Evolutionary conservation across 2,797 vertebrate genomes (phyloP).

Genomic region (Furcifer pardalis): DNA sequence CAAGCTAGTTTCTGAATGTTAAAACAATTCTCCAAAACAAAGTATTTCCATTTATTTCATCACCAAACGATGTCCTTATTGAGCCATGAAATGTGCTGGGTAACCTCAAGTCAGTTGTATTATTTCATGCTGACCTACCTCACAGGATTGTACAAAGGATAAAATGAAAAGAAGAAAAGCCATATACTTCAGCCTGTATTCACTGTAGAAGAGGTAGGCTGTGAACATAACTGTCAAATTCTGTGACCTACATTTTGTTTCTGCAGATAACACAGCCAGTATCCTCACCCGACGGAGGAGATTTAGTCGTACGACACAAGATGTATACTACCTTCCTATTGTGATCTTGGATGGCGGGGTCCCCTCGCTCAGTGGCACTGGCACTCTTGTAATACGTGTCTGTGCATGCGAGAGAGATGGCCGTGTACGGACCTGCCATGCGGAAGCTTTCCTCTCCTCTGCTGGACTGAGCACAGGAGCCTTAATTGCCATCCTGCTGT

Average conservation of each 20-base stretch:
- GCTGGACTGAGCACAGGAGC: conserved; percentile 97
- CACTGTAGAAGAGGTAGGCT: too few species aligned
- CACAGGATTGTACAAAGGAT: not conserved
- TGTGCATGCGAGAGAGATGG: conserved; percentile 92
- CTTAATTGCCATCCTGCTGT: conserved; percentile 95
- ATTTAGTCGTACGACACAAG: conserved; percentile 90
- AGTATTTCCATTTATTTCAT: too few species aligned
- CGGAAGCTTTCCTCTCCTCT: conserved; percentile 92
- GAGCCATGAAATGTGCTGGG: too few species aligned
- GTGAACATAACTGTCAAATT: too few species aligned
- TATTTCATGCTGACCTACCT: not conserved
- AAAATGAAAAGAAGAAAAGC: too few species aligned
- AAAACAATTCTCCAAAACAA: too few species aligned
- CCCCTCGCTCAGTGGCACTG: conserved; percentile 91
- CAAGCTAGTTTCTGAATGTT: too few species aligned
- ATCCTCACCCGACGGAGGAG: conserved; percentile 87
- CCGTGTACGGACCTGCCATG: conserved; percentile 86
- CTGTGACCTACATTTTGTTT: conserved; percentile 51
- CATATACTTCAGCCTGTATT: too few species aligned
- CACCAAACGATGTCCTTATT: too few species aligned
- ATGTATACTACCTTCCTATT: conserved; percentile 89
- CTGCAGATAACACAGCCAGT: conserved; percentile 91
- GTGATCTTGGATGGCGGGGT: conserved; percentile 92
- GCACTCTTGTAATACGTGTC: conserved; percentile 91
- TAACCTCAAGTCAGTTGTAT: too few species aligned